Base-by-base conservation (phyloP, 2,113 vertebrate genomes). In the Engraulis encrasicolus region DNA sequence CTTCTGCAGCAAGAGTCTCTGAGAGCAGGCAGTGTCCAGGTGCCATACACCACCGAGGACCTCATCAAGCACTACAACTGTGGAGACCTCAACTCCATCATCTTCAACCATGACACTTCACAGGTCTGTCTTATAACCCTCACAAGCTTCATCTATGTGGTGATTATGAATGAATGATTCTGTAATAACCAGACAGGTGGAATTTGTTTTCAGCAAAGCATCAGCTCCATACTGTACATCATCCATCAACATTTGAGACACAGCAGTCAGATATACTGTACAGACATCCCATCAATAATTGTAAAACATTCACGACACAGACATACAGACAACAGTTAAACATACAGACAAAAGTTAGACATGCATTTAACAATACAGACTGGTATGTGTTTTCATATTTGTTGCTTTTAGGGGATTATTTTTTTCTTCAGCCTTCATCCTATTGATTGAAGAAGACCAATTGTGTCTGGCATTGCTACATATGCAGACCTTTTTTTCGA, bases 21-120 rank as follows among this genome's bases (percentile, higher is more conserved):
- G 27, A 84, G 95, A 74, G 95, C 94, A 0, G 96, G 97, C 81
- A 95, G 93, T 86, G 91, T 96, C 9, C 96, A 96, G 92, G 94
- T 95, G 38, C 95, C 95, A 0, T 97, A 95, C 90, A 96, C 93
- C 11, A 97, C 93, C 0, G 96, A 98, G 87, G 96, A 98, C 84
- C 96, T 97, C 86, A 97, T 97, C 94, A 94, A 96, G 85, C 96
- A 97, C 94, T 96, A 95, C 92, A 97, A 95, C 96, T 97, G 97
- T 87, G 96, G 96, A 31, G 96, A 98, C 91, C 96, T 98, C 82
- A 95, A 95, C 92, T 96, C 96, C 79, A 95, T 97, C 94, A 95
- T 97, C 93, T 96, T 98, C 89, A 98, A 93, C 91, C 93, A 95
- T 12, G 95, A 97, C 90, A 96, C 95, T 78, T 96, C 96, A 80